These are phyloP conservation scores for Trochalopteron elliotii DNA, from an alignment of 2,113 vertebrate species.

Conservation along the genomic window DNA sequence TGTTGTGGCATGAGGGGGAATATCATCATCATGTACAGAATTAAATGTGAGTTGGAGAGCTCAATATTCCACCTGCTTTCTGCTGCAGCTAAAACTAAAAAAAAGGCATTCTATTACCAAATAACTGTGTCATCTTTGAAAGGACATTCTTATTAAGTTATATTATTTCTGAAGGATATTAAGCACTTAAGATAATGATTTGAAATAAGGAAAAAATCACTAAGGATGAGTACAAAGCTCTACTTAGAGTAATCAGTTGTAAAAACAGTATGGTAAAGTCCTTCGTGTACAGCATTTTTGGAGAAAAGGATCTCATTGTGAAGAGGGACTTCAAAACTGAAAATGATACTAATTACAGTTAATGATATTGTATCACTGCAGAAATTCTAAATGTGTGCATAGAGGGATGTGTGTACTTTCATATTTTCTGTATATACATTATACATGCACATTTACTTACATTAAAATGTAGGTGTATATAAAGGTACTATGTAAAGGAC, in stretches of 20 bases:
- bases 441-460: neutral
- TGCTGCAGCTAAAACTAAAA: neutral
- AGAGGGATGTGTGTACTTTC: neutral
- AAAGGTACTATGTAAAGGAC: neutral
- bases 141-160: neutral
- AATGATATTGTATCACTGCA: neutral
- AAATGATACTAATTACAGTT: neutral
- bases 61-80: neutral
- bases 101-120: neutral
- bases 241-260: neutral
- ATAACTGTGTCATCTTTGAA: neutral
- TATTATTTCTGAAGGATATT: neutral
- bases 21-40: neutral
- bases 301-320: neutral
- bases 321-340: neutral
- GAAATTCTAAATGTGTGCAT: neutral
- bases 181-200: neutral
- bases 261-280: neutral
- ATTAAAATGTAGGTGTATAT: neutral
- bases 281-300: neutral
- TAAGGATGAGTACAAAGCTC: neutral
- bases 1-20: neutral
- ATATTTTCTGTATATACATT: neutral
- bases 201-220: neutral
- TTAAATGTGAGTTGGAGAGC: neutral